Conservation (phyloP, 1,140 invertebrate species). For the Prorops nasuta region DNA sequence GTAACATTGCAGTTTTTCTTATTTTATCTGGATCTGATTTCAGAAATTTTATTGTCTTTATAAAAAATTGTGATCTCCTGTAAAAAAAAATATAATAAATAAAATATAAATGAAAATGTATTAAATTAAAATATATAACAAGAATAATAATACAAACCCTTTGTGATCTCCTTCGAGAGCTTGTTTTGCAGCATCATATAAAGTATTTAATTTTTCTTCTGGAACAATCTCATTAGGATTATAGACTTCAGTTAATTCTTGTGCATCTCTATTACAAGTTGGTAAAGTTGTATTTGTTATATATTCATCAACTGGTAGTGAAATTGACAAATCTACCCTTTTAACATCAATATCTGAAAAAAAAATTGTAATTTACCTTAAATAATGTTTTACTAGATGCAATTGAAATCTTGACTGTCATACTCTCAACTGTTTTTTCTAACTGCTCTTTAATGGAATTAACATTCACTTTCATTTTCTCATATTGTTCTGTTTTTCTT, state of each 20-base stretch:
- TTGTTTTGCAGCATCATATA: conserved; percentile 35
- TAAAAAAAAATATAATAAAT: conserved; percentile 12
- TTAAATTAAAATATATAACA: conserved; percentile 1
- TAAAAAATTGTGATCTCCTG: conserved; percentile 34
- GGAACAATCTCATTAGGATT: conserved; percentile 53
- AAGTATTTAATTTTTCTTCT: conserved; percentile 38
- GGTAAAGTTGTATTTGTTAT: conserved; percentile 34
- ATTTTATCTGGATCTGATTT: conserved; percentile 22
- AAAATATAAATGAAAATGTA: conserved; percentile 1
- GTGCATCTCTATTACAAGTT: conserved; percentile 53
- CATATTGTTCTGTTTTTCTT: conserved; percentile 52
- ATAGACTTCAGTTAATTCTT: conserved; percentile 48
- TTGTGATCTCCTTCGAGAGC: conserved; percentile 28
- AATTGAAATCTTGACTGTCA: conserved; percentile 11
- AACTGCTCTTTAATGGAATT: conserved; percentile 51
- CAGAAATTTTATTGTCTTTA: conserved; percentile 18
- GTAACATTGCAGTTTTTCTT: conserved; percentile 42
- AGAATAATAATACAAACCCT: conserved; percentile 21
- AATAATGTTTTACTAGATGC: conserved; percentile 6
- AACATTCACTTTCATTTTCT: conserved; percentile 53
- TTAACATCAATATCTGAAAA: conserved; percentile 38
- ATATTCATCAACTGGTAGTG: conserved; percentile 22
- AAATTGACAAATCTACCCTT: conserved; percentile 24
- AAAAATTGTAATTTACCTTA: background rate
- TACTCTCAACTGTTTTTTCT: conserved; percentile 53